Evolutionary conservation across 1,140 invertebrate genomes (phyloP), one percentile per base, ranked within the genome.

Genomic region (Adoxophyes honmai): DNA sequence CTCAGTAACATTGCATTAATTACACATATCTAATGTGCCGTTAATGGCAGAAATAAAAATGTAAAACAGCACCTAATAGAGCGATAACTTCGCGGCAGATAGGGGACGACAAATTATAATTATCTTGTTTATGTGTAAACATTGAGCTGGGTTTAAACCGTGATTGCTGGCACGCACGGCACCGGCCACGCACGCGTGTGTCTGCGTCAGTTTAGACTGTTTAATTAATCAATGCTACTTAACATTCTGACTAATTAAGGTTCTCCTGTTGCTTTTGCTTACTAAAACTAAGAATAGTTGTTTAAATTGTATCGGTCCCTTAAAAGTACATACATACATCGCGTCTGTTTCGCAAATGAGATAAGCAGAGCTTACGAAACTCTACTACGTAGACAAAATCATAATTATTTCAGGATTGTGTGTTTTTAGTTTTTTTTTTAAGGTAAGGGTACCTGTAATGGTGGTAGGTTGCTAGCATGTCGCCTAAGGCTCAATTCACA

Each of bases 41-140:
- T 36, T 28, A 60, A 35, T 62, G 55, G 33, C 38, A 37, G 7
- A 51, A 57, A 68, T 64, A 64, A 58, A 58, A 42, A 52, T 39
- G 34, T 58, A 72, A 70, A 64, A 73, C 60, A 66, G 64, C 61
- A 64, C 57, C 66, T 79, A 81, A 78, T 78, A 66, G 70, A 68
- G 71, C 66, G 59, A 78, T 81, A 75, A 76, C 56, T 70, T 72
- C 28, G 60, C 62, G 60, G 74, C 59, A 75, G 75, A 75, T 65
- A 75, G 64, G 55, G 58, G 68, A 70, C 64, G 74, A 70, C 74
- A 74, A 77, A 69, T 72, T 72, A 75, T 81, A 75, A 83, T 82
- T 78, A 76, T 60, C 64, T 73, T 61, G 70, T 75, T 72, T 77
- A 81, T 74, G 73, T 78, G 79, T 80, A 73, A 82, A 82, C 77